Evolutionary conservation across 1,140 invertebrate species (phyloP), one percentile per base, ranked within the genome.

Genomic region (Drosophila kikkawai): DNA sequence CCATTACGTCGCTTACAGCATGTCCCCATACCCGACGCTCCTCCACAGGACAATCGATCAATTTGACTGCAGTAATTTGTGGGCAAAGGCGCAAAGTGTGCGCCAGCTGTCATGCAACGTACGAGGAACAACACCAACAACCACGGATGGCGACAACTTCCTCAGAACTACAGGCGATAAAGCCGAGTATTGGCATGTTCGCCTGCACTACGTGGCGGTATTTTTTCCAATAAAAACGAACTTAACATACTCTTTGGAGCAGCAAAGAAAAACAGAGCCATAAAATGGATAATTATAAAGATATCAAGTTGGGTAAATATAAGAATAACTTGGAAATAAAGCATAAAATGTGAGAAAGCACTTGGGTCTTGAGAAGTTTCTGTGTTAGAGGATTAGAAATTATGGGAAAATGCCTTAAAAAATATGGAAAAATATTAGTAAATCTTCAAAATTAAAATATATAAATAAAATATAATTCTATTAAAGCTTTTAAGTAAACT

Each of bases 31-130:
- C 55, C 47, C 44, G 64, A 44, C 69, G 56, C 77, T 80, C 51
- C 77, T 66, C 66, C 66, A 50, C 83, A 71, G 75, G 53, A 81
- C 84, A 87, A 87, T 90, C 84, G 84, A 88, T 87, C 84, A 87
- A 87, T 87, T 90, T 88, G 78, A 84, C 85, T 84, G 81, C 85
- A 88, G 85, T 88, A 90, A 88, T 88, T 88, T 88, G 85, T 90
- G 81, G 85, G 81, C 78, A 78, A 79, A 75, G 81, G 74, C 84
- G 74, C 80, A 83, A 81, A 81, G 85, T 85, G 85, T 81, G 79
- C 75, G 74, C 79, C 85, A 88, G 64, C 70, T 85, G 81, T 85
- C 63, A 60, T 76, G 81, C 80, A 87, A 68, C 50, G 56, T 78
- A 64, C 73, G 66, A 57, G 29, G 32, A 32, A 12, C 47, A 61